Evolutionary conservation across 92 coral and sea anemone species (phyloP).

Genomic region (Actinernus sp.): DNA sequence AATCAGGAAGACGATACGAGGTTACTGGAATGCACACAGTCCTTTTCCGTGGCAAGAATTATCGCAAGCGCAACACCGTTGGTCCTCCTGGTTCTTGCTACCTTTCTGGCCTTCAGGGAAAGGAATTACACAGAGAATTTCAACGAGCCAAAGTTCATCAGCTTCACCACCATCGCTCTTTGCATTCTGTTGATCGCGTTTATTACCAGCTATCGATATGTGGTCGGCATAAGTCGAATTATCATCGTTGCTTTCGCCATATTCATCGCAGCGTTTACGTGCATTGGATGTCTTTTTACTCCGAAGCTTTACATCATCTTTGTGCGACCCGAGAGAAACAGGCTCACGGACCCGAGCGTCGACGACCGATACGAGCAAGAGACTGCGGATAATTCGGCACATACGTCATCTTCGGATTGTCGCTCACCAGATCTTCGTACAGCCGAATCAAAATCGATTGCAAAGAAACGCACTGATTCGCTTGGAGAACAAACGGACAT

Average conservation of each 20-base stretch:
- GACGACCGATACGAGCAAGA: background rate
- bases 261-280: slow-evolving; percentile 78
- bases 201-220: slow-evolving; percentile 92
- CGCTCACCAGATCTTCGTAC: slow-evolving; percentile 18
- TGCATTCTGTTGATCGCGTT: slow-evolving; percentile 90
- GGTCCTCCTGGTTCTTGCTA: slow-evolving; percentile 71
- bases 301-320: slow-evolving; percentile 87
- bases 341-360: background rate
- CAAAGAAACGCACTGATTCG: background rate
- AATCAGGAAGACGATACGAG: slow-evolving; percentile 77
- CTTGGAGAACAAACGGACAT: background rate
- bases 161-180: slow-evolving; percentile 90
- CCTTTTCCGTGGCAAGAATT: slow-evolving; percentile 67
- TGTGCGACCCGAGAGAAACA: slow-evolving; percentile 74
- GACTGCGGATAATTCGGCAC: background rate
- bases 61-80: slow-evolving; percentile 74
- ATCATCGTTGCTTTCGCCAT: slow-evolving; percentile 81
- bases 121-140: slow-evolving; percentile 78
- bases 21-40: slow-evolving; percentile 76
- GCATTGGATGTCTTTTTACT: slow-evolving; percentile 83
- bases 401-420: slow-evolving; percentile 20
- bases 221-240: slow-evolving; percentile 82
- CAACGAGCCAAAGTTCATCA: slow-evolving; percentile 90
- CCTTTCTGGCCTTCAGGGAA: slow-evolving; percentile 83
- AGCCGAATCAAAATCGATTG: background rate